Evolutionary conservation across 2,888 invertebrate genomes (phyloP).

Genomic region (Drosophila longiperda): DNA sequence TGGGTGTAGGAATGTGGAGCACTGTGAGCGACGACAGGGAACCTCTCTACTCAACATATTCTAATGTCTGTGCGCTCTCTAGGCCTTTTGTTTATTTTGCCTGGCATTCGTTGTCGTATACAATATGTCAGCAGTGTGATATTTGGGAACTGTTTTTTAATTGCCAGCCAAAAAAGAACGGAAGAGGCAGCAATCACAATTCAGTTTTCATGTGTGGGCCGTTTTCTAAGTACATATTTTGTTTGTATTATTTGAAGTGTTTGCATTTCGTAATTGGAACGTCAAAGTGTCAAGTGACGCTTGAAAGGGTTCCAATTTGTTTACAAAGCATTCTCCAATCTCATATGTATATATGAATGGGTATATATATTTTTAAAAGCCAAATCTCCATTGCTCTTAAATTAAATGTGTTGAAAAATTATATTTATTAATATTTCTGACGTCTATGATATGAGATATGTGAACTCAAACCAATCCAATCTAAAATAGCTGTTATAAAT

Average conservation of each 20-base stretch:
- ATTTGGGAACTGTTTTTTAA: slow-evolving; percentile 46
- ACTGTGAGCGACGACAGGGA: not conserved
- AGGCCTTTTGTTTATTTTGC: slow-evolving; percentile 63
- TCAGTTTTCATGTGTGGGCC: slow-evolving; percentile 56
- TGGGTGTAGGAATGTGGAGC: not conserved
- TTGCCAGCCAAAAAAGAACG: slow-evolving; percentile 38
- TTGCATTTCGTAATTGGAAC: slow-evolving; percentile 79
- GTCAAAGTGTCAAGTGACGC: slow-evolving; percentile 73
- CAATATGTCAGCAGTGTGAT: slow-evolving; percentile 50
- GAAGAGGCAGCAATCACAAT: slow-evolving; percentile 31
- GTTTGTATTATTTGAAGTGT: slow-evolving; percentile 73
- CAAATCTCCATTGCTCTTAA: not conserved
- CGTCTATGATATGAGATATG: not conserved
- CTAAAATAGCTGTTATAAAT: not conserved
- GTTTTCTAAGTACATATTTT: slow-evolving; percentile 55
- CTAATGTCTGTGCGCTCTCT: slow-evolving; percentile 56
- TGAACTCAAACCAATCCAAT: not conserved
- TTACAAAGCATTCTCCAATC: slow-evolving; percentile 43
- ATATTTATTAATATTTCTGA: not conserved
- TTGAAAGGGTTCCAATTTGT: slow-evolving; percentile 52
- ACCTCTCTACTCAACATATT: slow-evolving; percentile 49
- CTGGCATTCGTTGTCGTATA: slow-evolving; percentile 44
- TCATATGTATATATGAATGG: slow-evolving; percentile 1
- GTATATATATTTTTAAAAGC: not conserved
- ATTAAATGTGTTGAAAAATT: not conserved